Evolutionary conservation across 2,888 invertebrate genomes (phyloP).

Genomic region (Isotomurus palustris): DNA sequence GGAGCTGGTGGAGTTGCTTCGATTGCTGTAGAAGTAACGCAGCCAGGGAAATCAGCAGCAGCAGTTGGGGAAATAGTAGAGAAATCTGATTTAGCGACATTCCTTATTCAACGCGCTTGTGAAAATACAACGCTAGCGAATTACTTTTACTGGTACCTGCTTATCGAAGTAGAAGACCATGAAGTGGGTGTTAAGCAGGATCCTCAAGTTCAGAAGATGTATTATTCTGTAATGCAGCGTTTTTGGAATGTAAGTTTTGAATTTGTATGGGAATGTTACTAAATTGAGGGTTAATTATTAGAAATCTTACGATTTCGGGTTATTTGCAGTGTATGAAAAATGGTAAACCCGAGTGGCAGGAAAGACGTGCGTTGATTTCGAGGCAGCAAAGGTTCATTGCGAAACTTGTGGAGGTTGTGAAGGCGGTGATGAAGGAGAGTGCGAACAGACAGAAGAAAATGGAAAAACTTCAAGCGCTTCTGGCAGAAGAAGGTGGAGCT

Average conservation of each 20-base stretch:
- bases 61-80: conserved; percentile 7
- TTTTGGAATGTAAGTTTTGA: conserved; percentile 63
- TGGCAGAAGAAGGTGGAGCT: conserved; percentile 71
- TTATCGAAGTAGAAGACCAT: conserved; percentile 90
- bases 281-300: no score
- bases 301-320: background rate
- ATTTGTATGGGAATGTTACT: background rate
- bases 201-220: conserved; percentile 72
- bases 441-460: conserved; percentile 89
- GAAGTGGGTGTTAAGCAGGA: conserved; percentile 68
- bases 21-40: background rate
- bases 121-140: conserved; percentile 85
- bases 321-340: conserved; percentile 47
- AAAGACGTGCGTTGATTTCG: conserved; percentile 68
- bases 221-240: conserved; percentile 79
- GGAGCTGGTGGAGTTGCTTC: background rate
- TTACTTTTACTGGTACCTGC: conserved; percentile 93
- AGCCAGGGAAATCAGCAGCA: background rate
- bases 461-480: conserved; percentile 75
- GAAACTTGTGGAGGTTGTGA: conserved; percentile 80
- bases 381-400: conserved; percentile 88
- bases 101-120: conserved; percentile 84
- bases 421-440: conserved; percentile 81
- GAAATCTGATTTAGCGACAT: conserved; percentile 70
- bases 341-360: conserved; percentile 66